A percentile compares a stretch with the other conserved stretches of the same genome.
Conservation (phyloP, 2,113 vertebrate genomes). For the Hemichromis elongatus region DNA sequence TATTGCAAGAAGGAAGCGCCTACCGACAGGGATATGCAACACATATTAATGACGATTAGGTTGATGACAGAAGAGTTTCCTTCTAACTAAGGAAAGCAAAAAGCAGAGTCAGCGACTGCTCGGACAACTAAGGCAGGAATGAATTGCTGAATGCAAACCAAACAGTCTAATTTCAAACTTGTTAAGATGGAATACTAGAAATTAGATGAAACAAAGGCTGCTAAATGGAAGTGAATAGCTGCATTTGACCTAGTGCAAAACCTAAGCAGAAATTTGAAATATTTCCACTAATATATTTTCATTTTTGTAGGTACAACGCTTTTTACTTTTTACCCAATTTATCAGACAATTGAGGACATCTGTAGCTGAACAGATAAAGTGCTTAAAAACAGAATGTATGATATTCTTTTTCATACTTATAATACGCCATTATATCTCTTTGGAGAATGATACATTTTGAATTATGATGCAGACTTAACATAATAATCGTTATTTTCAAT, state of each 20-base stretch:
- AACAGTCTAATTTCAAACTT: neutral
- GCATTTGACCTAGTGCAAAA: neutral
- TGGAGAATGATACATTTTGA: too few relatives aligned
- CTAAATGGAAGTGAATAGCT: neutral
- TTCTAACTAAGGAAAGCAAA: neutral
- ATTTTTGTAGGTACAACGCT: neutral
- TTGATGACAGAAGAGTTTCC: neutral
- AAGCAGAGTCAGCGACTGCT: neutral
- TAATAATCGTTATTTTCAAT: too few relatives aligned
- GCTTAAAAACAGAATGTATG: neutral
- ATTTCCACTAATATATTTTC: neutral
- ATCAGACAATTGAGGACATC: neutral
- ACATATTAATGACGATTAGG: neutral
- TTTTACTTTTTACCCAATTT: neutral
- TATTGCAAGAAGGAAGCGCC: neutral
- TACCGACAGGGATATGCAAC: neutral
- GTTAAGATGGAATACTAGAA: neutral
- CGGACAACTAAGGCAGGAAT: neutral
- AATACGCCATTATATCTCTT: neutral
- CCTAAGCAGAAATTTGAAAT: neutral
- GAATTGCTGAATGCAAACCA: neutral
- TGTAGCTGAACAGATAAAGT: neutral
- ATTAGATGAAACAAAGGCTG: neutral
- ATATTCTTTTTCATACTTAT: neutral
- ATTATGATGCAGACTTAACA: too few relatives aligned